These are phyloP conservation scores for Pristiophorus japonicus DNA, from an alignment of 2,113 vertebrate genomes.

Conservation along the genomic window DNA sequence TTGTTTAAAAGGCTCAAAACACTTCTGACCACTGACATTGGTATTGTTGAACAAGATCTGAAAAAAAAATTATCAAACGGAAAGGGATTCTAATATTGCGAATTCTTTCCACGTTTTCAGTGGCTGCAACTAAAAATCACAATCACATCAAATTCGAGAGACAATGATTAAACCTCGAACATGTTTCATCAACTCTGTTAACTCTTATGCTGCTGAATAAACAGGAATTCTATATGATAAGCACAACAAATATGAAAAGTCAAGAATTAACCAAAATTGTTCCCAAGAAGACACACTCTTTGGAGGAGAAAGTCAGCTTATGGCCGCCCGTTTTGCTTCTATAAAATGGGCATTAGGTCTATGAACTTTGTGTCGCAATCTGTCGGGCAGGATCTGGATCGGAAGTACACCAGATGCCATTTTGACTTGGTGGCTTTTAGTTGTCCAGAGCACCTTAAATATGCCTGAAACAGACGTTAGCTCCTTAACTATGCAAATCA, in stretches of 20 bases:
- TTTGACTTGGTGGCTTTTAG: background rate
- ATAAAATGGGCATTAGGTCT: background rate
- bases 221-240: background rate
- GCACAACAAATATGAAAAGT: background rate
- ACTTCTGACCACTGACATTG: background rate
- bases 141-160: background rate
- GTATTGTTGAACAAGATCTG: conserved; percentile 9
- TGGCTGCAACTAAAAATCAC: background rate
- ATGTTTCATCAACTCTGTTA: background rate
- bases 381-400: background rate
- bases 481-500: background rate
- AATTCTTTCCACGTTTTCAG: background rate
- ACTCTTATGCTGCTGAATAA: background rate
- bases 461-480: background rate
- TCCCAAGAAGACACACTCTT: background rate
- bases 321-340: background rate
- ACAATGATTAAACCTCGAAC: background rate
- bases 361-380: background rate
- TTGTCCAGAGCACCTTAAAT: background rate
- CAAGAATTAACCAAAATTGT: background rate
- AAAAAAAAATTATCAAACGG: background rate
- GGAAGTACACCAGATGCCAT: background rate
- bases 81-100: background rate
- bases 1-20: conserved; percentile 33
- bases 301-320: background rate